Conservation (phyloP, 2,888 invertebrate species). For the Abrostola triplasia region DNA sequence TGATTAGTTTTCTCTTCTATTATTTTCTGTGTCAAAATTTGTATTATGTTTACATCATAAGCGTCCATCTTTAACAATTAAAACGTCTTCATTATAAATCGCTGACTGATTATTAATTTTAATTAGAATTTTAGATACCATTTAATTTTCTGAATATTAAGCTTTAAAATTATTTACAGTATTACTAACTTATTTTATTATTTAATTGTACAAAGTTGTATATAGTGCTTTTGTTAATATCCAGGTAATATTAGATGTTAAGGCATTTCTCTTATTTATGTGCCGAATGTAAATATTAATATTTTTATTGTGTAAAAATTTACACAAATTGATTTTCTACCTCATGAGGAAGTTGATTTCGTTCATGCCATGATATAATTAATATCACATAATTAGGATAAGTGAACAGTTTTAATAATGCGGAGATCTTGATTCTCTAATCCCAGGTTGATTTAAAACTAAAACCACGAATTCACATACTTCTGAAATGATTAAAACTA, state of each 20-base stretch:
- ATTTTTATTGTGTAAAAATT: slow-evolving; percentile 57
- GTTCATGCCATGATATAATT: slow-evolving; percentile 60
- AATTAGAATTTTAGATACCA: slow-evolving; percentile 52
- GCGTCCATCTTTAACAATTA: slow-evolving; percentile 2
- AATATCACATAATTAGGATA: slow-evolving; percentile 36
- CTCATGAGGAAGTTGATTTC: slow-evolving; percentile 76
- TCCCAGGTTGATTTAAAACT: too few relatives aligned
- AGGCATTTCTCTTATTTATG: slow-evolving; percentile 55
- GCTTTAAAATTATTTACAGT: slow-evolving; percentile 87
- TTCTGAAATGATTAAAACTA: too few relatives aligned
- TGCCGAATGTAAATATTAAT: slow-evolving; percentile 60
- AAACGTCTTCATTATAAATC: slow-evolving; percentile 46
- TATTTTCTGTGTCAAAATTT: slow-evolving; percentile 7
- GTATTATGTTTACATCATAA: slow-evolving; percentile 23
- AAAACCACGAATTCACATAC: too few relatives aligned
- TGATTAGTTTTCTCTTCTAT: slow-evolving; percentile 19
- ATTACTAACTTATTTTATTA: slow-evolving; percentile 86
- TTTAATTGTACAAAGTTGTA: slow-evolving; percentile 82
- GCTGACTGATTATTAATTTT: slow-evolving; percentile 77
- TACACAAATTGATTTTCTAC: slow-evolving; percentile 82
- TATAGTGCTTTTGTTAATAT: slow-evolving; percentile 76
- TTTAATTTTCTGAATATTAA: slow-evolving; percentile 71
- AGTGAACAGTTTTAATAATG: slow-evolving; percentile 21
- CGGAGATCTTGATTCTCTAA: neutral
- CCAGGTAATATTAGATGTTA: slow-evolving; percentile 48